phyloP scores from a whole-genome alignment of 2,113 vertebrate genomes.

The Periophthalmodon schlosseri region DNA sequence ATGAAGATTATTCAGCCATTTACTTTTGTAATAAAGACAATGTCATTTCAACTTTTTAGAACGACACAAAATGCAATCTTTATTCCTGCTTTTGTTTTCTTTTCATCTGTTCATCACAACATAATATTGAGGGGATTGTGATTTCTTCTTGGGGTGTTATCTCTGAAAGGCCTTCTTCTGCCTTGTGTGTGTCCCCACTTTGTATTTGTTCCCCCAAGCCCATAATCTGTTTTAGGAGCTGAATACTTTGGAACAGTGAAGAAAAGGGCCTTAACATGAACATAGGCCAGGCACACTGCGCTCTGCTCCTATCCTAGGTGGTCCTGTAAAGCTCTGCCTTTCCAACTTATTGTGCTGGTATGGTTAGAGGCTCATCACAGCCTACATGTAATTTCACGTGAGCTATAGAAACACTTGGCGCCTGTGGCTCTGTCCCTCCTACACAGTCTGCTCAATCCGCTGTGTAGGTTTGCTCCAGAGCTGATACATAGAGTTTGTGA shows the following conservation, averaged over 20 bases:
- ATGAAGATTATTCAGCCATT: background rate
- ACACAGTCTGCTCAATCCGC: slow-evolving; percentile 70
- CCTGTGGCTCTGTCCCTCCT: slow-evolving; percentile 73
- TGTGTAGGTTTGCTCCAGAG: slow-evolving; percentile 68
- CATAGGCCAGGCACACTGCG: slow-evolving; percentile 46
- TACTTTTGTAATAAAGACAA: background rate
- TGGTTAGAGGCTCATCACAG: slow-evolving; percentile 74
- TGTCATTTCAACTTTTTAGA: background rate
- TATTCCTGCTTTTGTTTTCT: slow-evolving; percentile 22
- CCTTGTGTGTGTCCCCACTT: slow-evolving; percentile 57
- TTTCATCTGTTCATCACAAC: slow-evolving; percentile 55
- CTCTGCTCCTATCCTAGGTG: slow-evolving; percentile 69
- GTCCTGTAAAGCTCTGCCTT: slow-evolving; percentile 63
- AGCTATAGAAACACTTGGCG: slow-evolving; percentile 69
- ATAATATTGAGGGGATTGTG: slow-evolving; percentile 58
- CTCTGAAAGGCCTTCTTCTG: slow-evolving; percentile 48
- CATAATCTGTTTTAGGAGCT: slow-evolving; percentile 78
- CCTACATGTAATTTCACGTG: slow-evolving; percentile 78
- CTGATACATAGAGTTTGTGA: slow-evolving; percentile 49
- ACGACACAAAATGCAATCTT: background rate
- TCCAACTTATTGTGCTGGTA: slow-evolving; percentile 59
- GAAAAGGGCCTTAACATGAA: slow-evolving; percentile 59
- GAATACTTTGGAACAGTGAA: slow-evolving; percentile 69
- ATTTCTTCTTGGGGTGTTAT: slow-evolving; percentile 55
- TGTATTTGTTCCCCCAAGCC: slow-evolving; percentile 64